Conservation (phyloP, 1,140 invertebrate species). For the Bombus superbus region DNA sequence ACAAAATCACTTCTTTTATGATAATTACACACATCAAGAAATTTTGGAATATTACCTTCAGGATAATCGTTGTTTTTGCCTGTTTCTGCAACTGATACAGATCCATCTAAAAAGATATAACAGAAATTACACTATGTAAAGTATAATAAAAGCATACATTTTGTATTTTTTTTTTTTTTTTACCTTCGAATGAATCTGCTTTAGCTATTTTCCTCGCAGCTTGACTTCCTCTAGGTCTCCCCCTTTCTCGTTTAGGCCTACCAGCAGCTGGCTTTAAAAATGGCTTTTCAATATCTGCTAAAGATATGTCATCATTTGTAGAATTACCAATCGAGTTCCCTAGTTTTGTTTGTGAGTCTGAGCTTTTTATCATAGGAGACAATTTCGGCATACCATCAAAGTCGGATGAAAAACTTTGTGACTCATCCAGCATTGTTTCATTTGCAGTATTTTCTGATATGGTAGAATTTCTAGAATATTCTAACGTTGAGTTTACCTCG, state of each 20-base stretch:
- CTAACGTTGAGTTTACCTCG: slow-evolving; percentile 67
- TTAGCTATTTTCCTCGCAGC: slow-evolving; percentile 74
- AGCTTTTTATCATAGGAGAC: slow-evolving; percentile 78
- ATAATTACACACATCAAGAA: neutral
- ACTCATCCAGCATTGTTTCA: slow-evolving; percentile 66
- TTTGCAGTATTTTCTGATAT: slow-evolving; percentile 50
- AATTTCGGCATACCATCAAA: slow-evolving; percentile 81
- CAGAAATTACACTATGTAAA: neutral
- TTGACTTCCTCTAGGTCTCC: slow-evolving; percentile 67
- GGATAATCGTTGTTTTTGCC: slow-evolving; percentile 74
- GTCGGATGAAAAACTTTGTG: slow-evolving; percentile 70
- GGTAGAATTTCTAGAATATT: slow-evolving; percentile 56
- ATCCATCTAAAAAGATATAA: slow-evolving; percentile 54
- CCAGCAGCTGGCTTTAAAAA: slow-evolving; percentile 77
- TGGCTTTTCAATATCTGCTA: slow-evolving; percentile 74
- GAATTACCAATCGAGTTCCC: slow-evolving; percentile 70
- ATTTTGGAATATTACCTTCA: slow-evolving; percentile 69
- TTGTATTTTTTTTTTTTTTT: neutral
- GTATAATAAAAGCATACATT: neutral
- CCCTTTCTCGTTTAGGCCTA: slow-evolving; percentile 73
- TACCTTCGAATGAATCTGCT: slow-evolving; percentile 75
- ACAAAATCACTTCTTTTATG: neutral
- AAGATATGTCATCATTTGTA: slow-evolving; percentile 68
- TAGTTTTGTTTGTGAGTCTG: slow-evolving; percentile 70
- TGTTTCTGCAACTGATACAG: slow-evolving; percentile 60